Base-by-base conservation (phyloP, 2,888 invertebrate genomes). In the Zaprionus lineosus region DNA sequence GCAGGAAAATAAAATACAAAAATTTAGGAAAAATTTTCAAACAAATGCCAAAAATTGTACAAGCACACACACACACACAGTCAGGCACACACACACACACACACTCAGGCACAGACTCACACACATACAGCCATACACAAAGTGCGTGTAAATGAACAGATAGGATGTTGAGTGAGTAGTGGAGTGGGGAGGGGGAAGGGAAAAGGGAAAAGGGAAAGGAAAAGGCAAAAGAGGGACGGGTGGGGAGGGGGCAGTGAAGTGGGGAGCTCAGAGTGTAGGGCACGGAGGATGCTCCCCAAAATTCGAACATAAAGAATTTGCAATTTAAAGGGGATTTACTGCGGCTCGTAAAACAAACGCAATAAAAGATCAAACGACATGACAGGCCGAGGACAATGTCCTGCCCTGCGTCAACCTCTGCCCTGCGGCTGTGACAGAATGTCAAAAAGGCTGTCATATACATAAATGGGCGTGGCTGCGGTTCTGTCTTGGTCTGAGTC, bases 271-370 rank as follows among this genome's bases (percentile, higher is more conserved):
- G 24, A 24, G 24, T 6, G 24, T 6, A 6, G 8, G 8, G 1
- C 6, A 3, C 3, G 7, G 7, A 21, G 7, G 21, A n/a, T 8
- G 34, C 26, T 52, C 67, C 48, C 75, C 41, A 84, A 77, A 82
- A 64, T 64, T 78, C 75, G 71, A 75, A 74, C 84, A 82, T 84
- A 84, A 84, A 84, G 84, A 79, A 84, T 79, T 84, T 84, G 84
- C 85, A 81, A 81, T 84, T 84, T 84, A 74, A 81, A 81, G 79
- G 84, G 81, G 81, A 81, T 81, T 84, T 84, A 81, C 81, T 61
- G 74, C 43, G 64, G 58, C 75, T 81, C 81, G 85, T 84, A 81
- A 84, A 81, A 84, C 79, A 82, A 84, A 81, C 83, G 74, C 85
- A 81, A 81, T 84, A 83, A 81, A 84, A 81, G 83, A 81, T 81